Conservation (phyloP, 2,888 invertebrate genomes). For the Watsonalla cultraria region DNA sequence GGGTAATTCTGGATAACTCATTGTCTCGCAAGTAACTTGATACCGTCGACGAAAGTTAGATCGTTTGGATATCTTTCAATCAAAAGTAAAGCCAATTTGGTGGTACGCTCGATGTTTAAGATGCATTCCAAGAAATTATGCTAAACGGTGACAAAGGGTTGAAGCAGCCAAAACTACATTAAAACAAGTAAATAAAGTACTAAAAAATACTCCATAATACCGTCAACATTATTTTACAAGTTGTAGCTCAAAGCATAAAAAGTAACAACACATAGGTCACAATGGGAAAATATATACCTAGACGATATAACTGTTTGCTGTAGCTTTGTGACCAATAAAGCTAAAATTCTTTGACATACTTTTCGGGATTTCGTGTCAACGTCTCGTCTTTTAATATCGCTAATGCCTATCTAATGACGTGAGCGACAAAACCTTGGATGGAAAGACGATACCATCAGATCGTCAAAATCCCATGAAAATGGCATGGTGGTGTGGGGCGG, state of each 20-base stretch:
- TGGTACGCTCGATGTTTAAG: not conserved
- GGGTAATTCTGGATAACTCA: slow-evolving; percentile 13
- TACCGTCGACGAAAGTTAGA: not conserved
- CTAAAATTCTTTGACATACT: not conserved
- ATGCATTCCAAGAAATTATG: not conserved
- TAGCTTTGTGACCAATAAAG: too few relatives aligned
- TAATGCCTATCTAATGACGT: not conserved
- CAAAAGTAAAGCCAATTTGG: not conserved
- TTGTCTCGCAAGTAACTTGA: slow-evolving; percentile 16
- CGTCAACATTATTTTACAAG: too few relatives aligned
- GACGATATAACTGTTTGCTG: too few relatives aligned
- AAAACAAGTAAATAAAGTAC: too few relatives aligned
- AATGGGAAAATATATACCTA: too few relatives aligned
- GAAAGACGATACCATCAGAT: slow-evolving; percentile 21
- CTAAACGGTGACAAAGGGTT: not conserved
- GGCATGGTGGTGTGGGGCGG: slow-evolving; percentile 52
- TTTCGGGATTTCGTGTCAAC: not conserved
- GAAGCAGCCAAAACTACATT: too few relatives aligned
- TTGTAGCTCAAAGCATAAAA: too few relatives aligned
- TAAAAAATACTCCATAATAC: too few relatives aligned
- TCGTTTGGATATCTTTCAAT: not conserved
- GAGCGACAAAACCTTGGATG: not conserved
- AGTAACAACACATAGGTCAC: too few relatives aligned
- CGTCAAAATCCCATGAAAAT: slow-evolving; percentile 39
- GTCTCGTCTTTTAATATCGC: not conserved